phyloP scores from a whole-genome alignment of 2,888 invertebrate genomes.

The Teleiodes luculella region DNA sequence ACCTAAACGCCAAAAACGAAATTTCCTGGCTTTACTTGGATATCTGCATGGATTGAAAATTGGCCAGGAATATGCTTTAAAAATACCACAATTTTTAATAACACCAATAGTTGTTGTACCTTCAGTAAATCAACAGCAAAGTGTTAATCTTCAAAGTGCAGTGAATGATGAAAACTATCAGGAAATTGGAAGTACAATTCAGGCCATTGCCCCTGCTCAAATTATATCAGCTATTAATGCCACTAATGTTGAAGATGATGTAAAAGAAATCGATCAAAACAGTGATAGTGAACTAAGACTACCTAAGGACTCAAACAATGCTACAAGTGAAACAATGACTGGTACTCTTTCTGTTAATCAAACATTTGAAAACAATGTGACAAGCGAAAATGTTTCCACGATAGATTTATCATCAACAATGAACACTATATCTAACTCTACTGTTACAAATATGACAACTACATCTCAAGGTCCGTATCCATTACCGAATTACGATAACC shows the following conservation, averaged over 20 bases:
- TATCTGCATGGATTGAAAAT: constrained; percentile 36
- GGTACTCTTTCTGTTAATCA: background rate
- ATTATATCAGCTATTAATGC: constrained; percentile 18
- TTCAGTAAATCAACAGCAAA: constrained; percentile 38
- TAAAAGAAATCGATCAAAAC: background rate
- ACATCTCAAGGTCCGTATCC: constrained; percentile 29
- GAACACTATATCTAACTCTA: constrained; percentile 8
- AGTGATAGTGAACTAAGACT: constrained; percentile 29
- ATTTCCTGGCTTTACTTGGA: constrained; percentile 36
- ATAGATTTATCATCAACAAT: background rate
- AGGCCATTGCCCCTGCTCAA: constrained; percentile 27
- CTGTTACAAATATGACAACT: background rate
- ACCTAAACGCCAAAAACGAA: constrained; percentile 22
- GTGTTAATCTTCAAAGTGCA: constrained; percentile 33
- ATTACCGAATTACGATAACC: constrained; percentile 30
- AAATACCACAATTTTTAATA: constrained; percentile 31
- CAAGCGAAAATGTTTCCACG: background rate
- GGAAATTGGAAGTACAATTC: constrained; percentile 28
- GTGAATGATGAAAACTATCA: constrained; percentile 30
- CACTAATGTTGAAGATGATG: constrained; percentile 9
- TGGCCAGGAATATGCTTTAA: constrained; percentile 33
- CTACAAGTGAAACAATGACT: background rate
- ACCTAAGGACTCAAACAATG: background rate
- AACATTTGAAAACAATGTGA: background rate
- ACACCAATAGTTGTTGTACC: constrained; percentile 41